phyloP scores from a whole-genome alignment of 1,140 invertebrate genomes.

The Fragariocoptes setiger region DNA sequence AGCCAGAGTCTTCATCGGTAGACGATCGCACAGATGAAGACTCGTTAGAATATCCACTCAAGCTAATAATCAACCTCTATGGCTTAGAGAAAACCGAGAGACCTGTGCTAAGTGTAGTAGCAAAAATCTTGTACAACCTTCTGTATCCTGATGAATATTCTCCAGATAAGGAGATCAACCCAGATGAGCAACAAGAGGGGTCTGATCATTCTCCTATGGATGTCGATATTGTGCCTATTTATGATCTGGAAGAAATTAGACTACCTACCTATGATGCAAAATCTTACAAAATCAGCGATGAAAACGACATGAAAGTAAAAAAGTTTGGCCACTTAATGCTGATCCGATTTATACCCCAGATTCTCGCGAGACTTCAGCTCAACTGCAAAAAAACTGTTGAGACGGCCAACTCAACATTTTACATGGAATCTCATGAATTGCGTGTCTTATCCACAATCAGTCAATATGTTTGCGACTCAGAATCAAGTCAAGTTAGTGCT shows the following conservation, averaged over 20 bases:
- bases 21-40: conserved; percentile 18
- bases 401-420: not conserved
- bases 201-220: too few relatives aligned
- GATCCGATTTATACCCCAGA: conserved; percentile 31
- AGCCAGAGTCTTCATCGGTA: too few relatives aligned
- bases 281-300: too few relatives aligned
- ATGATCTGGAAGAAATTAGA: not conserved
- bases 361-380: conserved; percentile 34
- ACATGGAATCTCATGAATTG: not conserved
- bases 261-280: not conserved
- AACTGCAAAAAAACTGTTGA: conserved; percentile 14
- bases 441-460: conserved; percentile 14
- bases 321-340: conserved; percentile 39
- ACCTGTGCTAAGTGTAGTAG: conserved; percentile 31
- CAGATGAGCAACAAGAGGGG: not conserved
- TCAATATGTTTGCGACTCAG: conserved; percentile 13
- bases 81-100: conserved; percentile 27
- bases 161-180: not conserved
- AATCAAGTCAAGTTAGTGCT: not conserved
- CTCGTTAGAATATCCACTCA: conserved; percentile 23
- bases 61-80: conserved; percentile 33
- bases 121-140: conserved; percentile 44
- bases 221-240: not conserved
- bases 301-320: conserved; percentile 15
- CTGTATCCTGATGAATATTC: conserved; percentile 24